Evolutionary conservation across 2,113 vertebrate species (phyloP), one percentile per base, ranked within the genome.

Genomic region (Hyperoodon ampullatus): DNA sequence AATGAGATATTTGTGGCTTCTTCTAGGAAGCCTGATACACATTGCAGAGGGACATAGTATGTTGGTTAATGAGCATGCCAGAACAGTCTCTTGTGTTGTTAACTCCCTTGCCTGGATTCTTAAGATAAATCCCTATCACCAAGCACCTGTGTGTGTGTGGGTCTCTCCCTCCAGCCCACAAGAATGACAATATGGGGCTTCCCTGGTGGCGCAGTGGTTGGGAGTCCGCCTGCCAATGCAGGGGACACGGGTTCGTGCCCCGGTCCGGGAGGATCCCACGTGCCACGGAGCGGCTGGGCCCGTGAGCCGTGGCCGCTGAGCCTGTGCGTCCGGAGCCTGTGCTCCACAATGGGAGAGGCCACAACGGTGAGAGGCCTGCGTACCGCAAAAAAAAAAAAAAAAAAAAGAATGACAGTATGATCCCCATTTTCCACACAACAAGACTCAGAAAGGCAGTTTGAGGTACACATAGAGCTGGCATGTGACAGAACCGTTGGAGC

Each of bases 401-500:
- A 39, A 39, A 39, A 39, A 55, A 19, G 42, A 65, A 28, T 72
- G 63, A 68, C 47, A 19, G 7, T 28, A 14, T 44, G 19, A 50
- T 70, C 13, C 68, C 33, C 13, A 10, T 44, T 83, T 65, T 82
- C 74, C 44, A 26, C 1, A 2, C 26, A 60, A 58, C 33, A 10
- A 65, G 47, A n/a, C 71, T n/a, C 8, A 9, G 26, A 60, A 18
- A 61, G 61, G 21, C 35, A 15, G 0, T 15, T 10, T 1, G 30
- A 55, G 74, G 63, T 30, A 7, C 26, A 28, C 42, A 84, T 4
- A 24, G 12, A 65, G 60, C 21, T 63, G 86, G 39, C 35, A 9
- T 1, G 0, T 16, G 72, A 28, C 12, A 47, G 26, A 72, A 24
- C 15, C 16, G 3, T 8, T 18, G 61, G 77, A 8, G 8, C 0